Evolutionary conservation across 2,888 invertebrate species (phyloP), one percentile per base, ranked within the genome.

Genomic region (Coelopa pilipes): DNA sequence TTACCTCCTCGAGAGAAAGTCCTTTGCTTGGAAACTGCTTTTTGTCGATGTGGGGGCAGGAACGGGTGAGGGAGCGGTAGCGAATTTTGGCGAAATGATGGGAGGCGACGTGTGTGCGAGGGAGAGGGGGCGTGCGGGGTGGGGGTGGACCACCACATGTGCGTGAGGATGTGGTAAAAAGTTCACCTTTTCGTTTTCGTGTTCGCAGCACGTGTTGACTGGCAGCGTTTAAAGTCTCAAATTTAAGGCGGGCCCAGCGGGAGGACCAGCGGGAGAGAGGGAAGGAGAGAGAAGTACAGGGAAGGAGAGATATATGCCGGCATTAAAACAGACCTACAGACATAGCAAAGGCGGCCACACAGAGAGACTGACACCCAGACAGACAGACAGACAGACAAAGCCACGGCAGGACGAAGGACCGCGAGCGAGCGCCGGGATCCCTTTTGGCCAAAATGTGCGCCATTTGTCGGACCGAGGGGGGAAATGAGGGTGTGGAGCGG

Each of bases 101-200:
- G 12, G 57, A 21, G 57, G 13, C 4, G 19, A 17, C 19, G 21
- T 13, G 57, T 59, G 21, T 59, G 17, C 19, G 17, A 10, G 9
- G 11, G 57, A 19, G 21, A 19, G 17, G 5, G 19, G 17, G 57
- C 3, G 21, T 17, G 17, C 7, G 21, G 17, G 13, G 12, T 59
- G 21, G 57, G 57, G 19, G 24, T 2, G 7, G 34, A 34, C 34
- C 34, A 34, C 34, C 2, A 34, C 34, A 34, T 34, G 34, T 34
- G 34, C 19, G 24, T 24, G 11, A 19, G 19, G 17, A 13, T 59
- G 57, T 59, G 21, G 57, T 59, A 45, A 65, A 65, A 65, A 65
- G 46, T 65, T 65, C 65, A 65, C 65, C 65, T 65, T 65, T 65
- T 65, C 65, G 46, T 65, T 65, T 65, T 65, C 65, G 46, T 46